phyloP scores from a whole-genome alignment of 2,113 vertebrate species.

The Hypomesus transpacificus region DNA sequence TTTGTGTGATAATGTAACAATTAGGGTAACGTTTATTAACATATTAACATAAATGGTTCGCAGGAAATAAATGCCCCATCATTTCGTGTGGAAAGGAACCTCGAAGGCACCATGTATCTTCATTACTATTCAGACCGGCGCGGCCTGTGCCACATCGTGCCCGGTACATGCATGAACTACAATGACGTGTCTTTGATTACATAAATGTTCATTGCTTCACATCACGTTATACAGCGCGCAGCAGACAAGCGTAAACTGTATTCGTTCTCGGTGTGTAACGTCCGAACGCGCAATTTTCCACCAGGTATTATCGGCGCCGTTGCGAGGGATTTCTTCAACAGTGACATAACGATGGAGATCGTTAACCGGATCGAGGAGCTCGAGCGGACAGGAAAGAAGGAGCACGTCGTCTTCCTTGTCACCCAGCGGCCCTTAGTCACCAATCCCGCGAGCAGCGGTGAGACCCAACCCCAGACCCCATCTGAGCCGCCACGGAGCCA shows the following conservation, averaged over 20 bases:
- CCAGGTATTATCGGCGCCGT: constrained; percentile 74
- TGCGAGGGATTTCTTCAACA: constrained; percentile 74
- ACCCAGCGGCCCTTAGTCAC: constrained; percentile 2
- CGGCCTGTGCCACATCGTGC: constrained; percentile 71
- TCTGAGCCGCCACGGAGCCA: constrained; percentile 28
- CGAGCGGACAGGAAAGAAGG: constrained; percentile 72
- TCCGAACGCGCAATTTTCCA: constrained; percentile 16
- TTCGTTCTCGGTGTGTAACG: too few species aligned
- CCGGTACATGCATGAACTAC: constrained; percentile 52
- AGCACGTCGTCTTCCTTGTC: constrained; percentile 74
- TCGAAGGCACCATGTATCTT: constrained; percentile 65
- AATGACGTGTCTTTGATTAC: not conserved
- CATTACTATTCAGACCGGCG: constrained; percentile 77
- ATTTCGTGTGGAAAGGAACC: constrained; percentile 70
- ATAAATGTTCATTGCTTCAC: not conserved
- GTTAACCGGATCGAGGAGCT: constrained; percentile 68
- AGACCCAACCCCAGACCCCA: constrained; percentile 24
- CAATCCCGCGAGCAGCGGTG: too few species aligned
- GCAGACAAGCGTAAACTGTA: too few species aligned
- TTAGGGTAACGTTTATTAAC: too few species aligned
- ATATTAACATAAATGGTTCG: not conserved
- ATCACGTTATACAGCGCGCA: too few species aligned
- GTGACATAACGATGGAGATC: constrained; percentile 66
- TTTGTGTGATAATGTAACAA: too few species aligned
- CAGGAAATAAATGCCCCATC: constrained; percentile 78